phyloP scores from a whole-genome alignment of 2,113 vertebrate species.

The Malurus elegans region DNA sequence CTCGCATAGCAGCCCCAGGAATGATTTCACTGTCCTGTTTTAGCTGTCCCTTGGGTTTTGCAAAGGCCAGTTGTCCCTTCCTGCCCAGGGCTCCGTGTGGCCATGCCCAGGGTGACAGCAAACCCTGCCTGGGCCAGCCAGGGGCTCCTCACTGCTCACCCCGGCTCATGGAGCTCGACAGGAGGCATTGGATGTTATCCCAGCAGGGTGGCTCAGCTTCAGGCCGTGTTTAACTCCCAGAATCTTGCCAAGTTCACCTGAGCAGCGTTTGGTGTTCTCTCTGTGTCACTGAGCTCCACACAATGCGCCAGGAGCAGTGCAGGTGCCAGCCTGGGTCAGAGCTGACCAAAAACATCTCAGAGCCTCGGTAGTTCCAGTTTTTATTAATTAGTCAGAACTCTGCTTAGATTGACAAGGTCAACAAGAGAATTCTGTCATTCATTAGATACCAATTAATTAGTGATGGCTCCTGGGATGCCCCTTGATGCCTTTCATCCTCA shows the following conservation, averaged over 20 bases:
- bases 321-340: background rate
- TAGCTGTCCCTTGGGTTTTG: background rate
- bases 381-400: background rate
- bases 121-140: background rate
- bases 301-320: background rate
- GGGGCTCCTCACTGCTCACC: slow-evolving; percentile 1
- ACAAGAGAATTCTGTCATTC: background rate
- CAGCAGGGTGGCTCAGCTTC: slow-evolving; percentile 13
- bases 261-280: background rate
- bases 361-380: background rate
- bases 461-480: background rate
- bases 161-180: background rate
- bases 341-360: background rate
- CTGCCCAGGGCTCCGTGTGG: background rate
- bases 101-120: background rate
- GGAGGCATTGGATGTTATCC: background rate
- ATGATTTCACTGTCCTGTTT: background rate
- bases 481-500: background rate
- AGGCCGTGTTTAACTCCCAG: background rate
- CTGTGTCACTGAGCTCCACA: background rate
- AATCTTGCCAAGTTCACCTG: background rate
- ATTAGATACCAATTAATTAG: background rate
- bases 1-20: background rate
- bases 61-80: background rate
- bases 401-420: background rate